Conservation (phyloP, 2,113 vertebrate species). For the Cyanoderma ruficeps region DNA sequence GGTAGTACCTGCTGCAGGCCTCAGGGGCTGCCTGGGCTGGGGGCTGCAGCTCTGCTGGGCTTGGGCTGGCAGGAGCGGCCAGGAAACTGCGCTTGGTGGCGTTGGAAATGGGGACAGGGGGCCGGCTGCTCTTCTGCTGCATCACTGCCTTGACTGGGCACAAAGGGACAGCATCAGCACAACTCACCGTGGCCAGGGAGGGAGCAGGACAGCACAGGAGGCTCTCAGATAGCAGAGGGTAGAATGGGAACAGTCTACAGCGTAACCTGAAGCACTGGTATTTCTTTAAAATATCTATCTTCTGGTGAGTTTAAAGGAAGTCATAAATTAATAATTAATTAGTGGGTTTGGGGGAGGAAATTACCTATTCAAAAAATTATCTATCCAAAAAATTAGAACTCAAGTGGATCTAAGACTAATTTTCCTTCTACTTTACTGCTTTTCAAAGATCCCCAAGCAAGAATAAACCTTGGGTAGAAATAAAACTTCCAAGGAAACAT, state of each 20-base stretch:
- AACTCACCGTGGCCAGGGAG: background rate
- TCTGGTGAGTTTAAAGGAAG: background rate
- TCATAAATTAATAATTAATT: background rate
- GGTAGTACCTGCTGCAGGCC: constrained; percentile 83
- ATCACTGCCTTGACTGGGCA: constrained; percentile 80
- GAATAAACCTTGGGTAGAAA: background rate
- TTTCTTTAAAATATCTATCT: background rate
- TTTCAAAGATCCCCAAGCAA: background rate
- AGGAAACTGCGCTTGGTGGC: constrained; percentile 88
- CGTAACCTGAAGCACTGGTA: fast-evolving
- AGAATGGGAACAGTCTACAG: background rate
- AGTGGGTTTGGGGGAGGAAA: background rate
- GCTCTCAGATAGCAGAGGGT: background rate
- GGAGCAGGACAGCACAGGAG: background rate
- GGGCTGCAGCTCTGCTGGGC: constrained; percentile 71
- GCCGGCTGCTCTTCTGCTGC: constrained; percentile 83
- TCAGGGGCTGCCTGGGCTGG: constrained; percentile 60
- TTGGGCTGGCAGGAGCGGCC: constrained; percentile 60
- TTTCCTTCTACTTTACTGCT: background rate
- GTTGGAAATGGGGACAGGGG: constrained; percentile 83
- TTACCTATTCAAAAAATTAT: background rate
- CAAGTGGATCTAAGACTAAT: background rate
- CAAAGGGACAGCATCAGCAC: background rate
- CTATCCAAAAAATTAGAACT: background rate
- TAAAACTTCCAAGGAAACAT: background rate